phyloP scores from a whole-genome alignment of 2,797 vertebrate genomes.

The Myoxocephalus aenaeus region DNA sequence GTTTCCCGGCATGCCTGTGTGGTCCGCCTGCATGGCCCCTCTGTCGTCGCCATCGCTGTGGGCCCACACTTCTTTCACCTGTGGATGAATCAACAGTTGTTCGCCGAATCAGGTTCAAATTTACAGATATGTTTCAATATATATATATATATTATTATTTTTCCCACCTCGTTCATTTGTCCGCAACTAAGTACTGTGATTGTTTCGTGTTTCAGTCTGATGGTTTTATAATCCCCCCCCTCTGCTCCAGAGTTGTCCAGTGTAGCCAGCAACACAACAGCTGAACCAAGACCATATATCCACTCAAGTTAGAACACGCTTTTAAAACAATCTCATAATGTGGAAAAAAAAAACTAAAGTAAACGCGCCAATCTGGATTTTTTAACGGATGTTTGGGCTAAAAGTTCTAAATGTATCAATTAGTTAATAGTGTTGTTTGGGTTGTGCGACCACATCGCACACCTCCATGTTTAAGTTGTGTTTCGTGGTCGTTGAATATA shows the following conservation, averaged over 20 bases:
- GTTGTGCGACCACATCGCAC: background rate
- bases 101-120: slow-evolving; percentile 52
- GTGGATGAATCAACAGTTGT: slow-evolving; percentile 76
- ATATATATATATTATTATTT: background rate
- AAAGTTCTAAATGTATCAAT: background rate
- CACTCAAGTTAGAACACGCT: slow-evolving; percentile 79
- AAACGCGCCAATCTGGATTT: accelerated
- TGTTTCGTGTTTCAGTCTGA: slow-evolving; percentile 60
- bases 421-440: background rate
- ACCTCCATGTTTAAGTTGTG: background rate
- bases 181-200: slow-evolving; percentile 6
- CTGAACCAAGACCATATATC: slow-evolving; percentile 25
- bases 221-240: slow-evolving; percentile 53
- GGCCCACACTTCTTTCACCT: slow-evolving; percentile 74
- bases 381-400: too few relatives aligned
- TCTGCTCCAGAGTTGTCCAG: background rate
- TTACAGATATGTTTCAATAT: slow-evolving; percentile 4
- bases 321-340: background rate
- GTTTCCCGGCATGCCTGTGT: slow-evolving; percentile 56
- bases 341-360: background rate
- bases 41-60: slow-evolving; percentile 61
- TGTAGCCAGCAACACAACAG: slow-evolving; percentile 17
- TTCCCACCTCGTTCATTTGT: slow-evolving; percentile 19
- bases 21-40: slow-evolving; percentile 53
- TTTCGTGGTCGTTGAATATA: slow-evolving; percentile 4